Evolutionary conservation across 2,888 invertebrate genomes (phyloP).

Genomic region (Pollenia amentaria): DNA sequence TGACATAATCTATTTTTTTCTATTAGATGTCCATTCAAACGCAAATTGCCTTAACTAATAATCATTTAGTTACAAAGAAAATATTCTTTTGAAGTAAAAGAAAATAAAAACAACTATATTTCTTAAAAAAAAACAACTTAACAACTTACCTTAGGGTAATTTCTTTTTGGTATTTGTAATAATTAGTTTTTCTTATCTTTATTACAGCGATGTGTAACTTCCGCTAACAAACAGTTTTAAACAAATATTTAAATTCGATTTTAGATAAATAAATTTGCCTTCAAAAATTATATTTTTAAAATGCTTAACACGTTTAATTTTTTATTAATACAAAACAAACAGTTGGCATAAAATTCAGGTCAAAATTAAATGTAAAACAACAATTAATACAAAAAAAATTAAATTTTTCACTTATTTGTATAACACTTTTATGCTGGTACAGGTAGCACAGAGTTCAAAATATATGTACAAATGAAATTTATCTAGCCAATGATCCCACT

Average conservation of each 20-base stretch:
- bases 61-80: slow-evolving; percentile 46
- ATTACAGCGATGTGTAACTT: slow-evolving; percentile 66
- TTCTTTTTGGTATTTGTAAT: slow-evolving; percentile 35
- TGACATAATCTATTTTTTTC: slow-evolving; percentile 42
- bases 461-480: slow-evolving; percentile 80
- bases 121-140: not conserved
- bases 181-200: slow-evolving; percentile 60
- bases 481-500: slow-evolving; percentile 79
- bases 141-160: slow-evolving; percentile 64
- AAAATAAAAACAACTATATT: slow-evolving; percentile 18
- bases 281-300: slow-evolving; percentile 45
- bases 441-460: slow-evolving; percentile 65
- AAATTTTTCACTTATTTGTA: slow-evolving; percentile 44
- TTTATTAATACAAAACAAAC: not conserved
- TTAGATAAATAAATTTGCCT: slow-evolving; percentile 50
- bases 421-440: slow-evolving; percentile 79
- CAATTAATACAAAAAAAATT: slow-evolving; percentile 33
- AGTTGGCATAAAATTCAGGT: slow-evolving; percentile 52
- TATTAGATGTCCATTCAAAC: slow-evolving; percentile 52
- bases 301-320: slow-evolving; percentile 63
- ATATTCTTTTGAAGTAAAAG: slow-evolving; percentile 8
- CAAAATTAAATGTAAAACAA: slow-evolving; percentile 51
- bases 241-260: slow-evolving; percentile 62
- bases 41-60: slow-evolving; percentile 38
- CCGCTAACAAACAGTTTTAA: slow-evolving; percentile 61